phyloP scores from a whole-genome alignment of 2,797 vertebrate genomes.

The Cryptoblepharus egeriae region DNA sequence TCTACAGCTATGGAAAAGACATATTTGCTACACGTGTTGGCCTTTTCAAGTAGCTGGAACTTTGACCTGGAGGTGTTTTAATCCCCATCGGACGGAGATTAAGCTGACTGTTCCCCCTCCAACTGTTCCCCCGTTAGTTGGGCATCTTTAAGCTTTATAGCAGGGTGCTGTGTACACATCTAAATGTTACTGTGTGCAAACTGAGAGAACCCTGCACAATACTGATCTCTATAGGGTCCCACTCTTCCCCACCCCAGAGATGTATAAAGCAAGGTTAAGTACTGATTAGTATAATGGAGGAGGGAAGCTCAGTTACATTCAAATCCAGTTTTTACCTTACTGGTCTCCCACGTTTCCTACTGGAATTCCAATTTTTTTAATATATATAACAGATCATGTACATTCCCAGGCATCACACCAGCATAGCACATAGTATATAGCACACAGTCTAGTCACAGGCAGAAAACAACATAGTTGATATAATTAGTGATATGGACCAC shows the following conservation, averaged over 20 bases:
- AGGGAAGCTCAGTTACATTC: background rate
- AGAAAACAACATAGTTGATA: no score
- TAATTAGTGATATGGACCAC: no score
- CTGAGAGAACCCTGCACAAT: background rate
- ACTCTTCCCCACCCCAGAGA: background rate
- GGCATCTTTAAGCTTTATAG: background rate
- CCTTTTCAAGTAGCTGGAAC: conserved; percentile 2
- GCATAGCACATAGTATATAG: no score
- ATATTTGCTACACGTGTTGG: background rate
- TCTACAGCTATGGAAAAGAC: background rate
- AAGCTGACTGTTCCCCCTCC: conserved; percentile 6
- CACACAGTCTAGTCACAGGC: no score
- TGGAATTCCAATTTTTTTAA: no score
- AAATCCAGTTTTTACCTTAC: no score
- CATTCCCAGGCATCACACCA: no score
- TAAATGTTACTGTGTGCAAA: background rate
- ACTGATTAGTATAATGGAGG: conserved; percentile 9
- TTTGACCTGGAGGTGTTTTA: conserved; percentile 29
- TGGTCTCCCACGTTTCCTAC: no score
- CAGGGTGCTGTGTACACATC: background rate
- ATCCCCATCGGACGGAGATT: background rate
- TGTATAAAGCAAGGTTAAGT: background rate
- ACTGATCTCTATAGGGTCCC: background rate
- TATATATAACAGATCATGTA: no score
- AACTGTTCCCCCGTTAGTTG: conserved; percentile 5